Base-by-base conservation (phyloP, 1,140 invertebrate species). In the Oscheius sp. region DNA sequence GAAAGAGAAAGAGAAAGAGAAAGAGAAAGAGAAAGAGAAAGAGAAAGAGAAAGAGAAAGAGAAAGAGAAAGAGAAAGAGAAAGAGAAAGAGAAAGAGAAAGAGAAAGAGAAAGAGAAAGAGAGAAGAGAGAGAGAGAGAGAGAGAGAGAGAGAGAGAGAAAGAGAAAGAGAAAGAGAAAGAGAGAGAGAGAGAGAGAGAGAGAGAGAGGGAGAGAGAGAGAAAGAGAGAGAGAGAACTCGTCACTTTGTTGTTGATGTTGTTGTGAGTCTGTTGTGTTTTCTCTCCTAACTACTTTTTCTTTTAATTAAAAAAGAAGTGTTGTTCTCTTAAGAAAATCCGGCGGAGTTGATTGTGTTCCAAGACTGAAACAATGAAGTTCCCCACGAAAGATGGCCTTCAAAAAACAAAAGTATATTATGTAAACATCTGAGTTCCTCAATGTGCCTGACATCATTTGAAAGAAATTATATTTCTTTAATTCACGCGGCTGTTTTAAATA, bases 101-200 rank as follows among this genome's bases (percentile, higher is more conserved):
- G 38, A 42, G 38, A 42, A 7, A 42, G 38, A 42, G 38, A 42
- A 7, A 42, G 38, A 42, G 38, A 42, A 7, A 42, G 38, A 42
- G 38, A 42, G 7, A 42, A 42, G 38, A 42, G 7, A 42, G 38
- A 42, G 38, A 42, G 7, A 42, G 38, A 42, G 38, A 42, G 7
- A 42, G 91, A 61, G 23, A 74, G 2, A 74, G 38, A 73, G 67
- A 71, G 28, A 74, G 71, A 32, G 67, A 73, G 1, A 73, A 29
- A 71, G 65, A 72, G 18, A 73, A 42, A 73, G 34, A 71, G 35
- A 73, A 42, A 71, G 38, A 42, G 7, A 42, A n/a, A 42, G 38
- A 42, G n/a, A 7, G 49, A 15, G 23, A 20, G 49, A 55, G 28
- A 55, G 49, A 7, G 28, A 10, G 7, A 7, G n/a, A 10, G 7